phyloP scores from a whole-genome alignment of 1,140 invertebrate species.

The Achatina immaculata region DNA sequence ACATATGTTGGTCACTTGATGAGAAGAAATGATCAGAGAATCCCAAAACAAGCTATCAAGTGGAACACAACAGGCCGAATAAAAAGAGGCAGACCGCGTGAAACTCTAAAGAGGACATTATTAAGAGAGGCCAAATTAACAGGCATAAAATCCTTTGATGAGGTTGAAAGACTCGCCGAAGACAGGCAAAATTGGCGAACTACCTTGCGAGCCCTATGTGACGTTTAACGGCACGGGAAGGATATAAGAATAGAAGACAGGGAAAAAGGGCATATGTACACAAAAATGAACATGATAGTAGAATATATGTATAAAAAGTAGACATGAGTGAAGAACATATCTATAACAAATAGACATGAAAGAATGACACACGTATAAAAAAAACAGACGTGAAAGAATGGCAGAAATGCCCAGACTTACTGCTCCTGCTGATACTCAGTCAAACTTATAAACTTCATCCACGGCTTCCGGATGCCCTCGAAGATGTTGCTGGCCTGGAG shows the following conservation, averaged over 20 bases:
- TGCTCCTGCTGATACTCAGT: not conserved
- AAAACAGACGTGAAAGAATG: not conserved
- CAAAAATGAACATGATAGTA: not conserved
- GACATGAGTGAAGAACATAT: not conserved
- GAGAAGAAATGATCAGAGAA: too few relatives aligned
- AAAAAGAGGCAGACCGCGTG: too few relatives aligned
- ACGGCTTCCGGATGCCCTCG: not conserved
- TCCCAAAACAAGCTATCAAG: too few relatives aligned
- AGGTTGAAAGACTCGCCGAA: too few relatives aligned
- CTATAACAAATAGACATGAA: not conserved
- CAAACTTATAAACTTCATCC: not conserved
- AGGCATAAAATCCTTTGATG: too few relatives aligned
- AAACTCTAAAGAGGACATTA: too few relatives aligned
- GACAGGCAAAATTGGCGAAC: too few relatives aligned
- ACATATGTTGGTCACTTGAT: too few relatives aligned
- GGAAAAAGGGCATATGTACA: not conserved
- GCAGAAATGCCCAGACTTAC: not conserved
- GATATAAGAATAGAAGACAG: not conserved
- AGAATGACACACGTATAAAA: not conserved
- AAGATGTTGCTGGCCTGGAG: conserved; percentile 15
- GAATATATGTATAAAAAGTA: not conserved
- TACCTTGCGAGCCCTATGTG: too few relatives aligned
- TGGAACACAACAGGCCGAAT: too few relatives aligned
- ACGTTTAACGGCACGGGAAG: too few relatives aligned
- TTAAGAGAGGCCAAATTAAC: too few relatives aligned